Evolutionary conservation across 2,888 invertebrate species (phyloP).

Genomic region (Lasius platythorax): DNA sequence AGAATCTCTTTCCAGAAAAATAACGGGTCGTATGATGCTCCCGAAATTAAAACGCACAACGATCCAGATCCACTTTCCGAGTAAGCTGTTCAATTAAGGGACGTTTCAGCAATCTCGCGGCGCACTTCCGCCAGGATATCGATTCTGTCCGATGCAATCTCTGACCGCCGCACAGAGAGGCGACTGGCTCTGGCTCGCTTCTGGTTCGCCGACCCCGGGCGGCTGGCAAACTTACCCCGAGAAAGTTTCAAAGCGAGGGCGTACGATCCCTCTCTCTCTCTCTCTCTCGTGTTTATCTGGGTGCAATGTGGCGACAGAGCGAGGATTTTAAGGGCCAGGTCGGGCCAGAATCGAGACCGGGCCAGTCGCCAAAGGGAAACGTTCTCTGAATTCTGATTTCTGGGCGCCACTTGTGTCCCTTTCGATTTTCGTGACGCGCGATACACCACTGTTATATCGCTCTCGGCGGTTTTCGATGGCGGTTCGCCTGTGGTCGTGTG

Average conservation of each 20-base stretch:
- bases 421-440: slow-evolving; percentile 61
- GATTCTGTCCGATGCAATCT: slow-evolving; percentile 67
- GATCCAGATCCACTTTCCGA: slow-evolving; percentile 4
- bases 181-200: slow-evolving; percentile 10
- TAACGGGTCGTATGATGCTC: neutral
- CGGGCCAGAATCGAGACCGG: neutral
- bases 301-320: slow-evolving; percentile 51
- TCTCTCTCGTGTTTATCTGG: slow-evolving; percentile 68
- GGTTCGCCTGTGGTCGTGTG: neutral
- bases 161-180: slow-evolving; percentile 42
- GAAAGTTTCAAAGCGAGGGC: slow-evolving; percentile 62
- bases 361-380: slow-evolving; percentile 57
- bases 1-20: neutral
- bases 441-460: slow-evolving; percentile 43
- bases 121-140: slow-evolving; percentile 65
- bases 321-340: slow-evolving; percentile 28
- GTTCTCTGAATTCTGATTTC: slow-evolving; percentile 71
- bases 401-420: slow-evolving; percentile 55
- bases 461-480: neutral
- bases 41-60: slow-evolving; percentile 7
- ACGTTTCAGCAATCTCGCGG: slow-evolving; percentile 25
- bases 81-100: slow-evolving; percentile 34
- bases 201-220: slow-evolving; percentile 52
- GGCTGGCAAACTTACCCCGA: slow-evolving; percentile 56
- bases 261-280: slow-evolving; percentile 49